Base-by-base conservation (phyloP, 92 coral and sea anemone genomes). In the Palythoa grandiflora region DNA sequence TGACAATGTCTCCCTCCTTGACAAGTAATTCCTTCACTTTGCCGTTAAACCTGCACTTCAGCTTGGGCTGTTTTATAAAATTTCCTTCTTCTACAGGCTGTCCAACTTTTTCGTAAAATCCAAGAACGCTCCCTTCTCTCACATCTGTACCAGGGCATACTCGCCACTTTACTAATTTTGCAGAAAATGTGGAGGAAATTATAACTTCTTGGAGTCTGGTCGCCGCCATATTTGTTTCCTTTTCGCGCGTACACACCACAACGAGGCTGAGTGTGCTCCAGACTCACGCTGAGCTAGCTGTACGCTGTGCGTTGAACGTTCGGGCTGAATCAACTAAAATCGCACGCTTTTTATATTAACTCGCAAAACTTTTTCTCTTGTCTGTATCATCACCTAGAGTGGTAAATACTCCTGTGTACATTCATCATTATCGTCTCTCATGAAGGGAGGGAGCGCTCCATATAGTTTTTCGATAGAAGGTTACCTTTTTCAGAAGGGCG, bases 201-300 rank as follows among this genome's bases (percentile, higher is more conserved):
- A 86, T 84, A 78, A 96, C 94, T 91, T 95, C 96, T 83, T 92
- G 90, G 61, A 85, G 83, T 77, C 73, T 83, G 28, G 92, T 87
- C 73, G 93, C 98, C 99, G 99, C 99, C 99, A 97, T 97, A 89
- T 95, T 97, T 91, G 86, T 93, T 87, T 89, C 87, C 93, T 88
- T 89, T 91, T 91, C 96, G 91, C 95, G 94, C 94, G 93, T 83
- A 78, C 57, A 17, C 75, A 10, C 74, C 75, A 66, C 16, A 81
- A 47, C 75, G 86, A 81, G 86, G 75, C 85, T 44, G 50, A 44
- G 50, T 3, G 50, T 44, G 50, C 3, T 3, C 50, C 50, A 44
- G 50, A 8, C 7, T 44, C 50, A 44, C 50, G 50, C 50, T 4
- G 50, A 0, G 50, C 50, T 44, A 0, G 28, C 28, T n/a, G n/a